Evolutionary conservation across 1,140 invertebrate species (phyloP).

Genomic region (Leptopilina clavipes): DNA sequence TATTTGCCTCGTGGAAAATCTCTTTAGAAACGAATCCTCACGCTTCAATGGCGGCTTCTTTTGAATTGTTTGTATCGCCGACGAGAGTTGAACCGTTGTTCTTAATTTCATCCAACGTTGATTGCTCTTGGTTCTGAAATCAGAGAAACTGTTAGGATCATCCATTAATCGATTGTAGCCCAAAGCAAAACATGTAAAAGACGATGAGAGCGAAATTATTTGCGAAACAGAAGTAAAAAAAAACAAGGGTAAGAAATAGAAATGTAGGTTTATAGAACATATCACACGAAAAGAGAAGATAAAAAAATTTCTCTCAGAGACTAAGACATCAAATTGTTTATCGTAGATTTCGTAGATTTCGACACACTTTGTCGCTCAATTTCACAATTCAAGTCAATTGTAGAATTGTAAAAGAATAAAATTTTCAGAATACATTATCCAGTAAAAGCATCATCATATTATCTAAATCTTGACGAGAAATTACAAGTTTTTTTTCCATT

Average conservation of each 20-base stretch:
- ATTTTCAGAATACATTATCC: too few relatives aligned
- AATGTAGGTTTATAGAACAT: slow-evolving; percentile 26
- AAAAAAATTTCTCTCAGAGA: too few relatives aligned
- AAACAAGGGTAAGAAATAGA: slow-evolving; percentile 30
- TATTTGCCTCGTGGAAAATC: slow-evolving; percentile 94
- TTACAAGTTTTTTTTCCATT: too few relatives aligned
- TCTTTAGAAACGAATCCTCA: slow-evolving; percentile 95
- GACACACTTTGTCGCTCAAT: too few relatives aligned
- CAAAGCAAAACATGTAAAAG: slow-evolving; percentile 49
- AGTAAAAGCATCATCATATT: too few relatives aligned
- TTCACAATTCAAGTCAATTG: too few relatives aligned
- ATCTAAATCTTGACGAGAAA: too few relatives aligned
- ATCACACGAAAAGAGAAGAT: slow-evolving; percentile 8
- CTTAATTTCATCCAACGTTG: slow-evolving; percentile 96
- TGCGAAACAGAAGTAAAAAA: slow-evolving; percentile 1
- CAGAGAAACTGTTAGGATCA: slow-evolving; percentile 34
- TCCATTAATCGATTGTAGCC: slow-evolving; percentile 44
- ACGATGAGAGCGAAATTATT: slow-evolving; percentile 27
- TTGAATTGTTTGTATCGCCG: slow-evolving; percentile 81
- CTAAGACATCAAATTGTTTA: too few relatives aligned
- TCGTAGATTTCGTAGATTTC: too few relatives aligned
- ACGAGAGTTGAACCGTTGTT: slow-evolving; percentile 93
- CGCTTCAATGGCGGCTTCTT: slow-evolving; percentile 90
- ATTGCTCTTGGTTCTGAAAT: slow-evolving; percentile 88
- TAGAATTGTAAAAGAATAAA: too few relatives aligned